Evolutionary conservation across 2,797 vertebrate genomes (phyloP).

Genomic region (Bucorvus abyssinicus): DNA sequence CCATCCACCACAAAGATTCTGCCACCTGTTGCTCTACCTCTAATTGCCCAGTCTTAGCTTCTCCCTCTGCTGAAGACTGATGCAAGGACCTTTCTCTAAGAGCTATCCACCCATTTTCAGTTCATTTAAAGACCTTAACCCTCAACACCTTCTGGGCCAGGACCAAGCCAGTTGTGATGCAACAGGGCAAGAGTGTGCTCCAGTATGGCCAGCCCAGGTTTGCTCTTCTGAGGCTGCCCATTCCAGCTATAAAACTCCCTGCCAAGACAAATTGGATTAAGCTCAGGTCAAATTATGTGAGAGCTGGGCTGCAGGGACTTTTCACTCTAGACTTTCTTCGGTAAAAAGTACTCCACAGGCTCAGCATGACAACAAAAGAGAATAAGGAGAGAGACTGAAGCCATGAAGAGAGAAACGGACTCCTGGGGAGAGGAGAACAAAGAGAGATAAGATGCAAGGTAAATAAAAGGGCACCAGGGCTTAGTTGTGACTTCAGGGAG

Average conservation of each 20-base stretch:
- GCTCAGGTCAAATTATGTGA: background rate
- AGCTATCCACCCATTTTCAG: background rate
- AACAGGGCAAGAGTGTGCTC: background rate
- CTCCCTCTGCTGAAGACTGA: background rate
- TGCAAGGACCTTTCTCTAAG: background rate
- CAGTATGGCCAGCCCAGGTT: background rate
- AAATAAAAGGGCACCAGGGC: conserved; percentile 17
- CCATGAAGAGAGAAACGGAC: background rate
- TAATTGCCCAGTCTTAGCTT: background rate
- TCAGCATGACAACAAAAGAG: background rate
- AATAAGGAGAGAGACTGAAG: background rate
- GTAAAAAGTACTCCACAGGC: background rate
- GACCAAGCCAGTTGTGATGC: background rate
- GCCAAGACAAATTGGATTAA: conserved; percentile 30
- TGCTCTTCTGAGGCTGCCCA: background rate
- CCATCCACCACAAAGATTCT: background rate
- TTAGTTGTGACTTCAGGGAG: background rate
- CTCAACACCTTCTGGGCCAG: background rate
- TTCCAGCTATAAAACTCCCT: background rate
- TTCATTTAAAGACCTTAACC: background rate
- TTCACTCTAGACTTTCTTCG: background rate
- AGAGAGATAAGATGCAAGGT: background rate
- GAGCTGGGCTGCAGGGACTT: background rate
- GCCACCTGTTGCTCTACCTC: background rate
- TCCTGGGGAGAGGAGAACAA: background rate